Evolutionary conservation across 2,797 vertebrate genomes (phyloP).

Genomic region (Falco rusticolus): DNA sequence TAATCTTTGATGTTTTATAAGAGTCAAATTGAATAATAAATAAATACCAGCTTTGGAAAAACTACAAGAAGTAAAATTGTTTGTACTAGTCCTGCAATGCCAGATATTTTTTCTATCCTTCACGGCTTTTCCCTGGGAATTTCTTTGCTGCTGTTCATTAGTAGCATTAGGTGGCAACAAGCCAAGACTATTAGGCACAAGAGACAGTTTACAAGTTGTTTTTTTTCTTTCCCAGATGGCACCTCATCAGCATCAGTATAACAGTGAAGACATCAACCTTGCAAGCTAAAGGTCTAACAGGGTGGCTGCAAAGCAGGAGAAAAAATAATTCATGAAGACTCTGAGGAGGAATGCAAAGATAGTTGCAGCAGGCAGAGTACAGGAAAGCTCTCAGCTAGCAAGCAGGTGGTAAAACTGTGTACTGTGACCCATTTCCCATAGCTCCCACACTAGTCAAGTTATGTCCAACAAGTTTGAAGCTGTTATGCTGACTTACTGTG

Average conservation of each 20-base stretch:
- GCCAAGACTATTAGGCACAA: not conserved
- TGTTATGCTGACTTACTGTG: not conserved
- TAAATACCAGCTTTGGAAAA: not conserved
- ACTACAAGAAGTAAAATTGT: not conserved
- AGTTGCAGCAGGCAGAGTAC: not conserved
- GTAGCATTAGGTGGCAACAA: not conserved
- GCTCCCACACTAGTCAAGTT: not conserved
- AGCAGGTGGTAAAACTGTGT: not conserved
- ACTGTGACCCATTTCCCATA: not conserved
- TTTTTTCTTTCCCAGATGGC: not conserved
- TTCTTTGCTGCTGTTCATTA: constrained; percentile 1
- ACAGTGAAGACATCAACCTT: not conserved
- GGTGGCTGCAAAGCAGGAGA: not conserved
- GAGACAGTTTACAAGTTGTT: not conserved
- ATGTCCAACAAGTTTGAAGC: not conserved
- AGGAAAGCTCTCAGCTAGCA: not conserved
- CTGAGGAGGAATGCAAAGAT: not conserved
- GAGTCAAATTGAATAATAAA: not conserved
- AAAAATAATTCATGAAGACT: not conserved
- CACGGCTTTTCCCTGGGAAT: not conserved
- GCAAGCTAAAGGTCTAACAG: not conserved
- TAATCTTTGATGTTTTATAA: not conserved
- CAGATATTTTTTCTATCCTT: not conserved
- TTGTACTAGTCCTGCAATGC: not conserved
- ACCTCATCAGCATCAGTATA: not conserved